Evolutionary conservation across 2,797 vertebrate genomes (phyloP).

Genomic region (Erethizon dorsatum): DNA sequence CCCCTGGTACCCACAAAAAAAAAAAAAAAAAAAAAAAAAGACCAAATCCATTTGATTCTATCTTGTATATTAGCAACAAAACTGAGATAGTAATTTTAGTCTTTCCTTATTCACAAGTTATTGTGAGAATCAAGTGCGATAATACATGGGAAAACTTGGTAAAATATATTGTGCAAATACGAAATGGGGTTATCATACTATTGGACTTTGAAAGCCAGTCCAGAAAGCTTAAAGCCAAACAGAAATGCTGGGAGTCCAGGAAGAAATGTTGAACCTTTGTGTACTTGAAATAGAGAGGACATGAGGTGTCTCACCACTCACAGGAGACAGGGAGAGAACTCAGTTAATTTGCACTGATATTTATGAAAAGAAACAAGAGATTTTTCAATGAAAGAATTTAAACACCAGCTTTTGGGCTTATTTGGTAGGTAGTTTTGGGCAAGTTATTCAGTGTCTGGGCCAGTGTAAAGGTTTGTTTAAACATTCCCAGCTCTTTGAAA

Average conservation of each 20-base stretch:
- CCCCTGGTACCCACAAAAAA: too few relatives aligned
- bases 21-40: too few relatives aligned
- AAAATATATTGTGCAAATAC: background rate
- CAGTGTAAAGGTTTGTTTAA: background rate
- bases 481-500: background rate
- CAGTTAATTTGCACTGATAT: background rate
- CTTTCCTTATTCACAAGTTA: background rate
- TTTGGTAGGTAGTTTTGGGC: background rate
- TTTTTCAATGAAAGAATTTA: background rate
- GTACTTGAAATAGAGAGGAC: background rate
- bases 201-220: background rate
- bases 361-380: background rate
- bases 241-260: background rate
- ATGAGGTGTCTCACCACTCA: background rate
- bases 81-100: background rate
- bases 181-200: background rate
- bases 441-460: background rate
- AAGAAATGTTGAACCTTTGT: background rate
- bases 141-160: background rate
- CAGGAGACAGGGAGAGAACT: background rate
- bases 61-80: slow-evolving; percentile 23
- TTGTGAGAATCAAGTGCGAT: background rate
- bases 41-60: background rate
- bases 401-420: background rate
- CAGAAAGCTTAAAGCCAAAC: background rate